Base-by-base conservation (phyloP, 92 coral and sea anemone species). In the Parazoanthus darwini region DNA sequence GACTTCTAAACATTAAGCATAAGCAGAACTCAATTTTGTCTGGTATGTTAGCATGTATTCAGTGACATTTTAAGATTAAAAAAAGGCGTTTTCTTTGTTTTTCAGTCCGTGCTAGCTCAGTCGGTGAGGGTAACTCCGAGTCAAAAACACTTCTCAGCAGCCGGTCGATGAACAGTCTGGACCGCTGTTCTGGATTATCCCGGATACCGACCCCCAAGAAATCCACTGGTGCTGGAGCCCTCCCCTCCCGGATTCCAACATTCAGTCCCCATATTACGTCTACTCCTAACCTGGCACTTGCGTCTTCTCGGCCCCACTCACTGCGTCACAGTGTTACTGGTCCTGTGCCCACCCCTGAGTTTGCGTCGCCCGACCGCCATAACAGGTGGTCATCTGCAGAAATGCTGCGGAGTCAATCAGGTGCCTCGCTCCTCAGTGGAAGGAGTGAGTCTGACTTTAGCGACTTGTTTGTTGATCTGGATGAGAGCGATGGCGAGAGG, bases 371-470 rank as follows among this genome's bases (percentile, higher is more conserved):
- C 1, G 87, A 72, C 2, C 87, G 43, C 67, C 67, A 22, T 22
- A 48, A 35, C 16, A 84, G 79, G 43, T 84, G 78, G 87, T 84
- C 18, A 0, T 84, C 87, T 8, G 70, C 87, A 42, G 87, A 84
- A 71, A 46, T 84, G 78, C 15, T 84, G 35, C 23, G 87, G 66
- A 72, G 87, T 26, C 87, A 50, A n/a, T 84, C 87, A 0, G 87
- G 87, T 26, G 87, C 87, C 44, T 84, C 87, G 18, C 78, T 70
- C 35, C 11, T 84, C 78, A 84, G 87, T 71, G 68, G 79, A 22
- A 74, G n/a, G 87, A 84, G 87, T 18, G 87, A 84, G 42, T 71
- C 78, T 16, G 87, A 84, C 72, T 84, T 84, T 71, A 84, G 87
- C 33, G 87, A 84, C 65, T 44, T 84, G 66, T 84, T 84, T 71